These are phyloP conservation scores for Ornithoptera alexandrae DNA, from an alignment of 2,888 invertebrate species.

Conservation along the genomic window DNA sequence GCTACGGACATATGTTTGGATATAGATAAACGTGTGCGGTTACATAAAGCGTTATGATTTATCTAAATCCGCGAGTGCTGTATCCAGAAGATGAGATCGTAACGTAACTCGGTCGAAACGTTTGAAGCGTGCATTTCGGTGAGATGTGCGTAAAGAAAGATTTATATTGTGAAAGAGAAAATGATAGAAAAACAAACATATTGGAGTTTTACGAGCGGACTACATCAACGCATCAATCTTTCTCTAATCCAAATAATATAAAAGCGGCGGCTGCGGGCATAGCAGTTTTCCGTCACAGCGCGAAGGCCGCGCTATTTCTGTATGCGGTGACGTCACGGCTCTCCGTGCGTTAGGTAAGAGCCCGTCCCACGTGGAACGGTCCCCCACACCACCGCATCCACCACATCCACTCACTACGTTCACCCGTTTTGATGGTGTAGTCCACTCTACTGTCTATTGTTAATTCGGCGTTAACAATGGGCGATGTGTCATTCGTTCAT, in stretches of 20 bases:
- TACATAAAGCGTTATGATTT: slow-evolving; percentile 1
- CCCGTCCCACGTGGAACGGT: slow-evolving; percentile 21
- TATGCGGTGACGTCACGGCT: slow-evolving; percentile 56
- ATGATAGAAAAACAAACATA: slow-evolving; percentile 27
- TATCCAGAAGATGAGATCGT: background rate
- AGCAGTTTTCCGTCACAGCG: slow-evolving; percentile 59
- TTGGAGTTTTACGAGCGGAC: slow-evolving; percentile 28
- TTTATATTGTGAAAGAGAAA: slow-evolving; percentile 27
- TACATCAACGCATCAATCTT: slow-evolving; percentile 48
- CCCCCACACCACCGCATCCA: slow-evolving; percentile 8
- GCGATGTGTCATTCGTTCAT: slow-evolving; percentile 28
- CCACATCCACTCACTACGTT: background rate
- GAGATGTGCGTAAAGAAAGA: slow-evolving; percentile 19
- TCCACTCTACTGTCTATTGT: slow-evolving; percentile 20
- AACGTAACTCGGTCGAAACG: background rate
- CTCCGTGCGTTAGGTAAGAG: slow-evolving; percentile 53
- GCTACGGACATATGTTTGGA: background rate
- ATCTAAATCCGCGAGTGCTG: slow-evolving; percentile 1
- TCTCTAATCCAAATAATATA: slow-evolving; percentile 41
- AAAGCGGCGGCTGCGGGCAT: slow-evolving; percentile 45
- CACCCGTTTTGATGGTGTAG: slow-evolving; percentile 5
- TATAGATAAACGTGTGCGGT: background rate
- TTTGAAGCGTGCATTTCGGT: background rate
- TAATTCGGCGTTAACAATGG: slow-evolving; percentile 34
- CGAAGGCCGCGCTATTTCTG: slow-evolving; percentile 69